These are phyloP conservation scores for Oncopodura yosiiana DNA, from an alignment of 1,140 invertebrate species.

Conservation along the genomic window DNA sequence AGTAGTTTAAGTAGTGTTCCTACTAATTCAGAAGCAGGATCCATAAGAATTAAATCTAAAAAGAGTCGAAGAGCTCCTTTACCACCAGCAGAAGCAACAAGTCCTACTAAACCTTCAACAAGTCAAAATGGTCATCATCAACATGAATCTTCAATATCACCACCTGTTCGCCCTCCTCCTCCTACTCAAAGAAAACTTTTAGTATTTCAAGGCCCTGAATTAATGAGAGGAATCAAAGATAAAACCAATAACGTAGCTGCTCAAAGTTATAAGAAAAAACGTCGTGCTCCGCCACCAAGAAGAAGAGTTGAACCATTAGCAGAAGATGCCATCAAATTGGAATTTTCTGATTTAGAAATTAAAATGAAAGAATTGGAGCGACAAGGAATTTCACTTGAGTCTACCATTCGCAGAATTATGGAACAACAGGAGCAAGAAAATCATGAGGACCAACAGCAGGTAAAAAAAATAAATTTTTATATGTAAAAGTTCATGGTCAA, in stretches of 20 bases:
- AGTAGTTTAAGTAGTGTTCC: slow-evolving; percentile 11
- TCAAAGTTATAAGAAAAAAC: slow-evolving; percentile 29
- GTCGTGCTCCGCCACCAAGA: slow-evolving; percentile 35
- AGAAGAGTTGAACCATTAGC: slow-evolving; percentile 45
- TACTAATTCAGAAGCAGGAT: slow-evolving; percentile 1
- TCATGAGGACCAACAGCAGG: too few relatives aligned
- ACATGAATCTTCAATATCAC: background rate
- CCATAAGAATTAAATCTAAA: slow-evolving; percentile 31
- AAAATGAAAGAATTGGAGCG: slow-evolving; percentile 80
- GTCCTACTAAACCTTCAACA: slow-evolving; percentile 13
- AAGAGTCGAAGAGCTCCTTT: slow-evolving; percentile 49
- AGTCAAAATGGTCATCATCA: slow-evolving; percentile 5
- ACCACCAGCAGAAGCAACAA: slow-evolving; percentile 42
- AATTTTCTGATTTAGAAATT: slow-evolving; percentile 69
- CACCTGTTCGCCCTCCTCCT: background rate
- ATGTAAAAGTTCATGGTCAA: too few relatives aligned
- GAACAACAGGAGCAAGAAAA: too few relatives aligned
- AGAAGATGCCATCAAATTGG: slow-evolving; percentile 57
- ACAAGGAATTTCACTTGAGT: slow-evolving; percentile 76
- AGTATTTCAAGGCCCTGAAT: slow-evolving; percentile 9
- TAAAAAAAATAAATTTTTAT: too few relatives aligned
- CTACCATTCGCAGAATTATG: slow-evolving; percentile 52
- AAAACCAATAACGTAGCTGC: background rate
- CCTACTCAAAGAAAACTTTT: slow-evolving; percentile 22
- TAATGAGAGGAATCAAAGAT: background rate